Percentiles rank a stretch among this genome's conserved stretches.
These are phyloP conservation scores for Zaprionus kolodkinae DNA, from an alignment of 1,140 invertebrate genomes.

Conservation along the genomic window DNA sequence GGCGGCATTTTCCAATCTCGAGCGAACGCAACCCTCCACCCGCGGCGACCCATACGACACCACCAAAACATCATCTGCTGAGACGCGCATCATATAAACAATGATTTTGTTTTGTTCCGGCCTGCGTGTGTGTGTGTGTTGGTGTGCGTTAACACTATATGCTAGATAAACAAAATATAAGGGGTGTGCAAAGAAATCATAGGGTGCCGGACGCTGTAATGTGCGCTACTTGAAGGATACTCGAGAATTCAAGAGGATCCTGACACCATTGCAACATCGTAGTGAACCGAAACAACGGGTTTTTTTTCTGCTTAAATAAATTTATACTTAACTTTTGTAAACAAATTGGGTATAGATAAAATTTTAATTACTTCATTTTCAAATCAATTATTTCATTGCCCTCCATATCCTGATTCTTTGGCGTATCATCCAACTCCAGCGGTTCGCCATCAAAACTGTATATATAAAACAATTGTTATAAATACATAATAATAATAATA, in stretches of 20 bases:
- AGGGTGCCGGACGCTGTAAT: constrained; percentile 52
- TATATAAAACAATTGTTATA: background rate
- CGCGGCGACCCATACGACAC: constrained; percentile 7
- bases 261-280: constrained; percentile 25
- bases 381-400: constrained; percentile 75
- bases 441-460: constrained; percentile 75
- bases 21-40: constrained; percentile 37
- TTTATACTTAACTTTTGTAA: constrained; percentile 7
- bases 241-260: constrained; percentile 8
- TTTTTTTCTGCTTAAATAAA: background rate
- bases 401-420: constrained; percentile 71
- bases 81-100: constrained; percentile 65
- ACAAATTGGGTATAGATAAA: background rate
- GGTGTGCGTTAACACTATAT: constrained; percentile 51
- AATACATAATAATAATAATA: background rate
- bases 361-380: constrained; percentile 8
- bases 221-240: constrained; percentile 48
- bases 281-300: background rate
- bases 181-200: constrained; percentile 63
- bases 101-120: constrained; percentile 67
- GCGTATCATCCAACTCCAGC: constrained; percentile 68
- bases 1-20: constrained; percentile 37
- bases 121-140: constrained; percentile 29
- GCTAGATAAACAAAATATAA: constrained; percentile 76
- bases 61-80: constrained; percentile 56